Conservation (phyloP, 1,140 invertebrate species). For the Pinna nobilis region DNA sequence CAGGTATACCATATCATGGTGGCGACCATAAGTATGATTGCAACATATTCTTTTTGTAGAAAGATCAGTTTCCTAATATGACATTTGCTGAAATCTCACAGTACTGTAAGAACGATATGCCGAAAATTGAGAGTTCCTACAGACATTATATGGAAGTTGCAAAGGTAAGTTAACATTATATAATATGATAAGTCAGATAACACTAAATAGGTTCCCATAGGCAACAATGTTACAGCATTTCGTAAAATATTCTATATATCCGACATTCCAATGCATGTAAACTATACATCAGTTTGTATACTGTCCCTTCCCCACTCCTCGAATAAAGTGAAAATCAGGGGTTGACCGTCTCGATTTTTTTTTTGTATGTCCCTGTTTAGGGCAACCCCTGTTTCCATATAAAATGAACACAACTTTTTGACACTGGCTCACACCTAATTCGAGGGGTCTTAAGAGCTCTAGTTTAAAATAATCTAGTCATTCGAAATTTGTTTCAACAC, state of each 20-base stretch:
- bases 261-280: background rate
- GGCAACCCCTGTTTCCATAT: too few species aligned
- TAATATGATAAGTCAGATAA: background rate
- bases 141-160: slow-evolving; percentile 48
- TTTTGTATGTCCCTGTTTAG: too few species aligned
- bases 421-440: too few species aligned
- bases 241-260: background rate
- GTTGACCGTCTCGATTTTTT: too few species aligned
- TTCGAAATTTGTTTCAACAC: background rate
- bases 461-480: too few species aligned
- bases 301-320: too few species aligned
- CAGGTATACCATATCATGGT: too few species aligned
- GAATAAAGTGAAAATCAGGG: too few species aligned
- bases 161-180: slow-evolving; percentile 35
- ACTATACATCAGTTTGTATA: too few species aligned
- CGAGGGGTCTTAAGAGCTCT: too few species aligned
- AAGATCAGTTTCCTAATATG: slow-evolving; percentile 32
- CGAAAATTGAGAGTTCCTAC: slow-evolving; percentile 20
- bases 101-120: slow-evolving; percentile 37
- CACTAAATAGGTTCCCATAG: background rate
- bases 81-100: slow-evolving; percentile 28
- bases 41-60: slow-evolving; percentile 22
- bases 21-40: too few species aligned
- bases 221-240: background rate
- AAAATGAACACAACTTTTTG: too few species aligned